Evolutionary conservation across 2,113 vertebrate species (phyloP).

Genomic region (Poeciliopsis prolifica): DNA sequence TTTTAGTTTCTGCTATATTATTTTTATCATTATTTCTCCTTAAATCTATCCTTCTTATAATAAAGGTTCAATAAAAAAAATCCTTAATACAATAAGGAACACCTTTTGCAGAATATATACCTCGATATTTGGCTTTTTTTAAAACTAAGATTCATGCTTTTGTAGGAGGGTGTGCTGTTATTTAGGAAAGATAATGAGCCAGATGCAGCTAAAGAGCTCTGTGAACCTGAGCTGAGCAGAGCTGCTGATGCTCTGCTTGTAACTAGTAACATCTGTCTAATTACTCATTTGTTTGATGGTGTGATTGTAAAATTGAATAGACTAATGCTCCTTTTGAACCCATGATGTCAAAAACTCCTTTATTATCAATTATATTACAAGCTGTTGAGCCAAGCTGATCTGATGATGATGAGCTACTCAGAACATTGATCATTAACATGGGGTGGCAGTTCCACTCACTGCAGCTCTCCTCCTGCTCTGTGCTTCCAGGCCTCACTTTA

Average conservation of each 20-base stretch:
- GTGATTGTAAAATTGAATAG: slow-evolving; percentile 1
- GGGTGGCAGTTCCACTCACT: slow-evolving; percentile 28
- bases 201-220: neutral
- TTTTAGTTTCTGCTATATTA: neutral
- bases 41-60: neutral
- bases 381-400: slow-evolving; percentile 12
- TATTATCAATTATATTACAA: slow-evolving; percentile 12
- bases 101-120: neutral
- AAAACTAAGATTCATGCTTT: neutral
- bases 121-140: neutral
- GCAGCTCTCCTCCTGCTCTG: slow-evolving; percentile 42
- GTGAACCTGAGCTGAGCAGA: neutral
- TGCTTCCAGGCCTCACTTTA: slow-evolving; percentile 36
- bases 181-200: slow-evolving; percentile 2
- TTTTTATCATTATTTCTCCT: neutral
- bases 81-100: neutral
- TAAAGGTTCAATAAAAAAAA: neutral
- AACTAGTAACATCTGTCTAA: neutral
- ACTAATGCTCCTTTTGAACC: slow-evolving; percentile 16
- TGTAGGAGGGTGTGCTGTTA: neutral
- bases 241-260: neutral
- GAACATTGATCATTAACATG: slow-evolving; percentile 51
- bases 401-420: slow-evolving; percentile 38
- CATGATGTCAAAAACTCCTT: slow-evolving; percentile 1
- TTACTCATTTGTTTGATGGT: slow-evolving; percentile 11